Conservation (phyloP, 1,140 invertebrate genomes). For the Ctenoplectra terminalis region DNA sequence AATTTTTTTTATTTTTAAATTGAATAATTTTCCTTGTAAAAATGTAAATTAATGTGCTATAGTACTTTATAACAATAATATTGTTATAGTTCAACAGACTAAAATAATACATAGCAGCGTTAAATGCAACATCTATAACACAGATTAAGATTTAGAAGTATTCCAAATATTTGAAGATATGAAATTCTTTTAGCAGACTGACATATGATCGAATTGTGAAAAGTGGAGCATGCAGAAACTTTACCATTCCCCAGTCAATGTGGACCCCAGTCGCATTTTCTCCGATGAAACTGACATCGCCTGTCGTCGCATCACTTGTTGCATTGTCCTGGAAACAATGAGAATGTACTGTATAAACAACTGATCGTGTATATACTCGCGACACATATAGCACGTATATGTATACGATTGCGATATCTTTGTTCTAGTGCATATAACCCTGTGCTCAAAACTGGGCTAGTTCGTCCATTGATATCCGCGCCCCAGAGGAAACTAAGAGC, state of each 20-base stretch:
- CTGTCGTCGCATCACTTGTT: constrained; percentile 67
- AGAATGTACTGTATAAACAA: constrained; percentile 52
- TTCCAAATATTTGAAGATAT: neutral
- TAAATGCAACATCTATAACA: no score
- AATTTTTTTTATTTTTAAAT: no score
- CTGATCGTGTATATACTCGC: constrained; percentile 3
- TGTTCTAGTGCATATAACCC: constrained; percentile 14
- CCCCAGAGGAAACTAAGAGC: neutral
- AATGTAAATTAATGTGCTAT: no score
- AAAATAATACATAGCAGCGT: no score
- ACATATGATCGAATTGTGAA: constrained; percentile 44
- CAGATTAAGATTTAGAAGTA: no score
- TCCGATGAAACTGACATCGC: constrained; percentile 57
- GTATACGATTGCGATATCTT: constrained; percentile 26
- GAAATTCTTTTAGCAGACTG: neutral
- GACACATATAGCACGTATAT: constrained; percentile 4
- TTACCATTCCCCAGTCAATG: constrained; percentile 79
- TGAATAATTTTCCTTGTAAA: no score
- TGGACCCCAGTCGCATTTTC: constrained; percentile 56
- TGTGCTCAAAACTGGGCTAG: constrained; percentile 29
- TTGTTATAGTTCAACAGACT: no score
- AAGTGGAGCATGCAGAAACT: constrained; percentile 55
- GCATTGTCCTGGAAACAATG: constrained; percentile 76
- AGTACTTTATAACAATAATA: no score
- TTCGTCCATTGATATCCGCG: constrained; percentile 9